Evolutionary conservation across 2,113 vertebrate species (phyloP).

Genomic region (Oncorhynchus clarkii): DNA sequence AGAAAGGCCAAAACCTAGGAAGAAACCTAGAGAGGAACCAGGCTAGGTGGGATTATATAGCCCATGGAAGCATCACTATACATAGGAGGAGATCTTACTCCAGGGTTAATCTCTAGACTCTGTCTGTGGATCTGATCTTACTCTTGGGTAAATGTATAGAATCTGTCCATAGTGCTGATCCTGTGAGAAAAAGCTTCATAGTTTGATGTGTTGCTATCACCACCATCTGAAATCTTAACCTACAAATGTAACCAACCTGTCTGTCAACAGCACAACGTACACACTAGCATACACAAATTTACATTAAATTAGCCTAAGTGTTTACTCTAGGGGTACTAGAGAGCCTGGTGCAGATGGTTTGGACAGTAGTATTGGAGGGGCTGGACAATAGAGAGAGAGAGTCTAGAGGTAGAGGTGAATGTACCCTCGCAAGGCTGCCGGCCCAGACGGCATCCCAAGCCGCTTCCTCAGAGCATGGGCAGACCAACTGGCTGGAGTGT

Average conservation of each 20-base stretch:
- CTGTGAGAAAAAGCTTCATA: slow-evolving; percentile 11
- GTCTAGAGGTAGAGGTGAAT: background rate
- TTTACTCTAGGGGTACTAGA: background rate
- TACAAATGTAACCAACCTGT: background rate
- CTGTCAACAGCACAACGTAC: background rate
- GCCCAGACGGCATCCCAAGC: no score
- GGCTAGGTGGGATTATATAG: slow-evolving; percentile 18
- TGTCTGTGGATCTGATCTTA: background rate
- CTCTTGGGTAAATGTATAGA: slow-evolving; percentile 10
- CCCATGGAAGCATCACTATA: slow-evolving; percentile 11
- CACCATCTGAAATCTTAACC: background rate
- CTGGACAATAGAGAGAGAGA: background rate
- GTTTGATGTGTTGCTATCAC: slow-evolving; percentile 27
- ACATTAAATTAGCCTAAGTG: background rate
- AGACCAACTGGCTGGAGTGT: no score
- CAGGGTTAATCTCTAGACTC: no score
- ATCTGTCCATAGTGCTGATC: slow-evolving; percentile 28
- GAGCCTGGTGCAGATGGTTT: background rate
- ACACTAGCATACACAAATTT: background rate
- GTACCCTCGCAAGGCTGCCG: background rate
- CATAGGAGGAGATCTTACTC: background rate
- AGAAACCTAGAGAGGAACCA: no score
- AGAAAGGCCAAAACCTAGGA: no score
- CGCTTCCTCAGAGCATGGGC: no score
- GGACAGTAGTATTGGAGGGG: background rate